Evolutionary conservation across 2,888 invertebrate genomes (phyloP).

Genomic region (Sepiola atlantica): DNA sequence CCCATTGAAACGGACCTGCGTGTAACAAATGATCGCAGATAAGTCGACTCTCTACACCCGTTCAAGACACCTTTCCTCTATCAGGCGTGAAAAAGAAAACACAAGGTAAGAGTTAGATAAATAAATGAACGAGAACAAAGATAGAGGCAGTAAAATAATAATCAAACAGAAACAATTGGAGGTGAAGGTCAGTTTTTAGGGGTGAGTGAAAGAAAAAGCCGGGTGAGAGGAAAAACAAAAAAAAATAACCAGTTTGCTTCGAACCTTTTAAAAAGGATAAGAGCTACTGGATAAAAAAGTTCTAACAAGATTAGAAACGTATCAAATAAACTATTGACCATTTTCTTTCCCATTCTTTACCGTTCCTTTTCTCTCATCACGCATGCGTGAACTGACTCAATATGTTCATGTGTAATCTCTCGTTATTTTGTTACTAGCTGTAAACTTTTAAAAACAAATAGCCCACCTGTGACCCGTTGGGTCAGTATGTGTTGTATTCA

Average conservation of each 20-base stretch:
- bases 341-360: neutral
- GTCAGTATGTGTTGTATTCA: too few relatives aligned
- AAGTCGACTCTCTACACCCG: slow-evolving; percentile 7
- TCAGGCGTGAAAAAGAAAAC: neutral
- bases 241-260: neutral
- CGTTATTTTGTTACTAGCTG: too few relatives aligned
- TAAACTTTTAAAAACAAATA: too few relatives aligned
- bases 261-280: neutral
- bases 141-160: neutral
- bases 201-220: neutral
- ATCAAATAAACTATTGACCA: neutral
- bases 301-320: neutral
- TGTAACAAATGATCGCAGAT: slow-evolving; percentile 32
- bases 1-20: neutral
- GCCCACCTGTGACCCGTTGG: too few relatives aligned
- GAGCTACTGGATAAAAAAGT: neutral
- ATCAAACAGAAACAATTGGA: neutral
- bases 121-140: too few relatives aligned
- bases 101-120: neutral
- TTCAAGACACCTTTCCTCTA: neutral
- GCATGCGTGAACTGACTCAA: neutral
- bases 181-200: neutral
- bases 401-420: neutral
- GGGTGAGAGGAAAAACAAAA: neutral
- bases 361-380: neutral